phyloP scores from a whole-genome alignment of 2,113 vertebrate species.

The Anser brachyrhynchus region DNA sequence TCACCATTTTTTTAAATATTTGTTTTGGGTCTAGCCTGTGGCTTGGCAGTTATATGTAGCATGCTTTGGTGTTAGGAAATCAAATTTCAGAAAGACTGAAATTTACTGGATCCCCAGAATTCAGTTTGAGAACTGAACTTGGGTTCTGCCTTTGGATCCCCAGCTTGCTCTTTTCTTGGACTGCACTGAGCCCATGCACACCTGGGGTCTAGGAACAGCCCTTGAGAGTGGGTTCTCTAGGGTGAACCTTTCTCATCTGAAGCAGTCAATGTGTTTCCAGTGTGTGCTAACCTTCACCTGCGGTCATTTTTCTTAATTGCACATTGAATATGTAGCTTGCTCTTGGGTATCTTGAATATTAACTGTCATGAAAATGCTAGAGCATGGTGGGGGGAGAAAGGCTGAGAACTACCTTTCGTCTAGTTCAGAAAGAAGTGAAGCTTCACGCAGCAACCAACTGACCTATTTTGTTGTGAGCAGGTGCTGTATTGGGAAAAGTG shows the following conservation, averaged over 20 bases:
- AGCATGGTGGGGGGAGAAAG: not conserved
- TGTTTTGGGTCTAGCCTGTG: constrained; percentile 70
- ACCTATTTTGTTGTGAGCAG: not conserved
- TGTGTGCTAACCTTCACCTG: not conserved
- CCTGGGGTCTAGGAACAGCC: not conserved
- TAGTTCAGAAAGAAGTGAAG: not conserved
- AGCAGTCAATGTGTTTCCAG: not conserved
- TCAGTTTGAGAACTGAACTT: not conserved
- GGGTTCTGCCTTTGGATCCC: not conserved
- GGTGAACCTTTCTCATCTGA: not conserved
- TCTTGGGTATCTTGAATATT: not conserved
- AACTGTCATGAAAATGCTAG: not conserved
- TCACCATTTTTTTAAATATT: constrained; percentile 69
- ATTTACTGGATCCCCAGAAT: constrained; percentile 39
- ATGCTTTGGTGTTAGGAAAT: constrained; percentile 30
- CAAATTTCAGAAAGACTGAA: constrained; percentile 27
- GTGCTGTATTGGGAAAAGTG: not conserved
- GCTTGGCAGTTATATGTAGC: constrained; percentile 50
- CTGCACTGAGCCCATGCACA: not conserved
- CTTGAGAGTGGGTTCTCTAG: not conserved
- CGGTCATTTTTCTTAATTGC: not conserved
- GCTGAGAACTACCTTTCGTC: not conserved
- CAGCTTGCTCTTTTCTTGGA: not conserved
- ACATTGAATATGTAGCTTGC: not conserved
- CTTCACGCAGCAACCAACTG: not conserved